These are phyloP conservation scores for Ligdia adustata DNA, from an alignment of 2,888 invertebrate species.

Conservation along the genomic window DNA sequence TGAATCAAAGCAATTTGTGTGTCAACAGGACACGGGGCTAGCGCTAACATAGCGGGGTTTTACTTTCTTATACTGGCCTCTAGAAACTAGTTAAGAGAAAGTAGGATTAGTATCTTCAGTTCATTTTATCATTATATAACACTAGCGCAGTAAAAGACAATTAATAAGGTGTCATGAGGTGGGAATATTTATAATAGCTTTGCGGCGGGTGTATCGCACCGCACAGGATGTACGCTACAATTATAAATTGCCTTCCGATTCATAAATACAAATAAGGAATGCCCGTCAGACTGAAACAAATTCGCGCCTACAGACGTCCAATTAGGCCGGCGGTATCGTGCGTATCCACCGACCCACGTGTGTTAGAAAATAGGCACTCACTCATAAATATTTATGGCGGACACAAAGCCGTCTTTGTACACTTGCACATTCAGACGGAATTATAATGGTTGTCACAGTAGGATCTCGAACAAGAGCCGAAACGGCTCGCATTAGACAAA, in stretches of 20 bases:
- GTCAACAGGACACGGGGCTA: conserved; percentile 80
- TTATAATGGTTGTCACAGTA: conserved; percentile 81
- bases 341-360: conserved; percentile 79
- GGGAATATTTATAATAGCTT: conserved; percentile 32
- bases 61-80: conserved; percentile 81
- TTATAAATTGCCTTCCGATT: conserved; percentile 45
- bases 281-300: conserved; percentile 66
- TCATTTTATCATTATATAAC: conserved; percentile 72
- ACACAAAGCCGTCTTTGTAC: conserved; percentile 78
- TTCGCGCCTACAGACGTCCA: conserved; percentile 73
- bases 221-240: conserved; percentile 37
- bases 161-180: conserved; percentile 32
- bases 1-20: conserved; percentile 71
- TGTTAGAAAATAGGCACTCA: conserved; percentile 76
- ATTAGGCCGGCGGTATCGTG: conserved; percentile 76
- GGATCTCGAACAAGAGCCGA: conserved; percentile 78
- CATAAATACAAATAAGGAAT: conserved; percentile 52
- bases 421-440: conserved; percentile 78
- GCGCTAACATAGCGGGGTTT: conserved; percentile 80
- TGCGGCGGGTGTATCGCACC: conserved; percentile 34
- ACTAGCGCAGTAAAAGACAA: conserved; percentile 40
- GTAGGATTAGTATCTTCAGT: conserved; percentile 76
- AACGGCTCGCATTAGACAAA: conserved; percentile 74
- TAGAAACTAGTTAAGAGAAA: conserved; percentile 82
- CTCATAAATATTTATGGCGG: conserved; percentile 80